Evolutionary conservation across 2,888 invertebrate genomes (phyloP), one percentile per base, ranked within the genome.

Genomic region (Congeria kusceri): DNA sequence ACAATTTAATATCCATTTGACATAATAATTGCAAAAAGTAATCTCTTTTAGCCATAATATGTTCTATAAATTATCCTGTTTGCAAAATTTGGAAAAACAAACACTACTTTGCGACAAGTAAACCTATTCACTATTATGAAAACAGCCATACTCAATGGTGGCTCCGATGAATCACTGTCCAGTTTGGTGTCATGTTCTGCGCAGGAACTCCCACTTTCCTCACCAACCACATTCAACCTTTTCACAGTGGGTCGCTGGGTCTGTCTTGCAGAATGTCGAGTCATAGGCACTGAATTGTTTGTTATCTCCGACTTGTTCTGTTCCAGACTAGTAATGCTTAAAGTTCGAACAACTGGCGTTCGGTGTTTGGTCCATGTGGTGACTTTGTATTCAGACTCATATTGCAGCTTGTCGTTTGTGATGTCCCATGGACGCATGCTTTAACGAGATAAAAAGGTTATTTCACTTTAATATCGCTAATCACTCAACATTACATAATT

Each of bases 401-500:
- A 98, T 91, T 98, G 98, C 82, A 96, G 94, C 28, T 97, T 93
- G 93, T 98, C 98, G 83, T 97, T 97, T 70, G 96, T 95, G 0
- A 96, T 95, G 94, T 97, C 97, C 98, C 98, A 98, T 0, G 98
- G 97, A 56, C 98, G 94, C 71, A 96, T 94, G 83, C 94, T 94
- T 85, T 4, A 87, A 85, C 27, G 69, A 56, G 32, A 32, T 32
- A 28, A 78, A 64, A 58, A 32, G 32, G 32, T 32, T 32, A 32
- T 32, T 32, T 32, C 32, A 32, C 5, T 32, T n/a, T n/a, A n/a
- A n/a, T n/a, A n/a, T n/a, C n/a, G n/a, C n/a, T n/a, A n/a, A n/a
- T n/a, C n/a, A 32, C 32, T 32, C 32, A 32, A 32, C 32, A 32
- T 32, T 32, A 7, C 32, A 32, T 32, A n/a, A n/a, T n/a, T n/a